Base-by-base conservation (phyloP, 1,140 invertebrate genomes). In the Xylocopa sonorina region DNA sequence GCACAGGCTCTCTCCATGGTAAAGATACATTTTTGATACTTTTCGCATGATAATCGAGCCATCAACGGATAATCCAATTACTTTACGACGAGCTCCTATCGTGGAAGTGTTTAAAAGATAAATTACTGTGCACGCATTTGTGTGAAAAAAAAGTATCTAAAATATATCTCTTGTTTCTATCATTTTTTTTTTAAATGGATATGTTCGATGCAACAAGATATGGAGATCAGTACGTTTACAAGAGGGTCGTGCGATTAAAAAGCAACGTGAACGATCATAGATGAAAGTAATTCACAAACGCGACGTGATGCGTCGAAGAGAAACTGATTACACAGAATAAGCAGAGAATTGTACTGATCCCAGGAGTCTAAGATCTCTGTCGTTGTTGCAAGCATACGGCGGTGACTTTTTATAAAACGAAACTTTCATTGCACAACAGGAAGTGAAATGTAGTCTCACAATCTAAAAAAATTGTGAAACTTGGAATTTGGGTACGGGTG, bases 291-390 rank as follows among this genome's bases (percentile, higher is more conserved):
- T 63, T 48, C 21, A 27, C 58, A 60, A 77, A 83, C 68, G 75
- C 66, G 46, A 78, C 53, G 32, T 4, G 38, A 38, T 3, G 16
- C 14, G 0, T 58, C 34, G 74, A 73, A 78, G 71, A 87, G 74
- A 71, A 50, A 62, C 16, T 38, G 29, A 53, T 68, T 66, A 78
- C 80, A 85, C 73, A 88, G 80, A 88, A 81, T 80, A 89, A 90
- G 86, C 88, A 84, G 86, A 87, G 80, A 84, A 81, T 60, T 41
- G 83, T 76, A 85, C 67, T 83, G 82, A 85, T 60, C 32, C 38
- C 50, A 58, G 48, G 51, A 60, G 78, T 60, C 53, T 51, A 71
- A 34, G 68, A 84, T 82, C 16, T 57, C 29, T 57, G 72, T 80
- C 60, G 46, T 64, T 67, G 57, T 72, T 51, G 7, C 18, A 14